These are phyloP conservation scores for Chymomyza amoena DNA, from an alignment of 2,888 invertebrate species.

Conservation along the genomic window DNA sequence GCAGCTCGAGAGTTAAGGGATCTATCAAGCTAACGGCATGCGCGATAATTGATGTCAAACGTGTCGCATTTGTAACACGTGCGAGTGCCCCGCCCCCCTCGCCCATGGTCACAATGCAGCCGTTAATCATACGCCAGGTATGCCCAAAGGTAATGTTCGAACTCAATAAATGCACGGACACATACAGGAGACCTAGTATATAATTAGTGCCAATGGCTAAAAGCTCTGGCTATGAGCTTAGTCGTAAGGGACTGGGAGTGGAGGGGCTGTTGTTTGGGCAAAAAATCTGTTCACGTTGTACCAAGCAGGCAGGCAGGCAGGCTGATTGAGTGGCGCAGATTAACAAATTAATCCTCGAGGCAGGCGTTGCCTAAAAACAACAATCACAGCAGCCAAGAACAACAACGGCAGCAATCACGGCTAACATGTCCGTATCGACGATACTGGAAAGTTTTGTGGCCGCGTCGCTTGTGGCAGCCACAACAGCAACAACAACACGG, in stretches of 20 bases:
- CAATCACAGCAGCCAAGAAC: constrained; percentile 8
- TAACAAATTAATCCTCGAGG: constrained; percentile 60
- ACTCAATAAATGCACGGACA: constrained; percentile 43
- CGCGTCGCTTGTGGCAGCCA: constrained; percentile 1
- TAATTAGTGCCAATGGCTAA: constrained; percentile 53
- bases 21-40: constrained; percentile 28
- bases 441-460: constrained; percentile 2
- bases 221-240: not conserved
- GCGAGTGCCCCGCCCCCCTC: constrained; percentile 6
- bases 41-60: constrained; percentile 72
- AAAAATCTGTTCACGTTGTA: not conserved
- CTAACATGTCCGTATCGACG: not conserved
- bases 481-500: not conserved
- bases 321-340: constrained; percentile 69
- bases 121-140: constrained; percentile 61
- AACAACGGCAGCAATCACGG: constrained; percentile 20
- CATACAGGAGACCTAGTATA: constrained; percentile 44
- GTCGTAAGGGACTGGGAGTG: not conserved
- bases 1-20: not conserved
- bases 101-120: constrained; percentile 10
- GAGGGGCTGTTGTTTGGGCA: not conserved
- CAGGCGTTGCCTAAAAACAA: constrained; percentile 15
- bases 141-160: constrained; percentile 37
- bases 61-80: constrained; percentile 49
- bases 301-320: not conserved